phyloP scores from a whole-genome alignment of 2,888 invertebrate genomes.

The Lepidonotus clava region DNA sequence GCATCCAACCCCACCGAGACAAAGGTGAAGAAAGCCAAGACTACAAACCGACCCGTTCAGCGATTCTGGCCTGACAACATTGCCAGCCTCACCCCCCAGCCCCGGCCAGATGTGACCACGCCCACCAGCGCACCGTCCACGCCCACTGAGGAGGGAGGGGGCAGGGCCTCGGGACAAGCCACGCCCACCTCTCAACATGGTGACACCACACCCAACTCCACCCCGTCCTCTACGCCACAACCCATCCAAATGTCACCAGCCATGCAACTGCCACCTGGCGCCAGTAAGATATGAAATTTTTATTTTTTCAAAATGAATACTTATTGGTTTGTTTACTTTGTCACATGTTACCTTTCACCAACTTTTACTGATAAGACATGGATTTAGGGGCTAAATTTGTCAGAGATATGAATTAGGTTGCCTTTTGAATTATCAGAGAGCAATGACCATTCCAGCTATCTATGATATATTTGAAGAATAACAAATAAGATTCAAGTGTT shows the following conservation, averaged over 20 bases:
- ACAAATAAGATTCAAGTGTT: too few relatives aligned
- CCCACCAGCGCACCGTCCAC: constrained; percentile 24
- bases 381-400: too few relatives aligned
- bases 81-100: constrained; percentile 77
- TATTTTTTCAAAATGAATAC: neutral
- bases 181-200: constrained; percentile 18
- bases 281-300: neutral
- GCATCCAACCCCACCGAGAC: constrained; percentile 79
- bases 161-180: neutral
- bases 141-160: neutral
- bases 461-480: too few relatives aligned
- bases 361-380: too few relatives aligned
- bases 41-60: constrained; percentile 76
- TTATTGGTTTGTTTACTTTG: too few relatives aligned
- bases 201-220: neutral
- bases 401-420: too few relatives aligned
- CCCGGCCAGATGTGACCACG: neutral
- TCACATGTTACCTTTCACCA: too few relatives aligned
- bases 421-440: too few relatives aligned
- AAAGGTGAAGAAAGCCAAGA: constrained; percentile 81
- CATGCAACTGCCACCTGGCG: neutral
- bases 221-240: constrained; percentile 32
- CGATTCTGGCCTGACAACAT: constrained; percentile 89
- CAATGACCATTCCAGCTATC: too few relatives aligned
- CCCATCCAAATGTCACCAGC: neutral